Percentiles rank a stretch among this genome's conserved stretches.
phyloP scores from a whole-genome alignment of 2,888 invertebrate species.

The Tortricodes alternella region DNA sequence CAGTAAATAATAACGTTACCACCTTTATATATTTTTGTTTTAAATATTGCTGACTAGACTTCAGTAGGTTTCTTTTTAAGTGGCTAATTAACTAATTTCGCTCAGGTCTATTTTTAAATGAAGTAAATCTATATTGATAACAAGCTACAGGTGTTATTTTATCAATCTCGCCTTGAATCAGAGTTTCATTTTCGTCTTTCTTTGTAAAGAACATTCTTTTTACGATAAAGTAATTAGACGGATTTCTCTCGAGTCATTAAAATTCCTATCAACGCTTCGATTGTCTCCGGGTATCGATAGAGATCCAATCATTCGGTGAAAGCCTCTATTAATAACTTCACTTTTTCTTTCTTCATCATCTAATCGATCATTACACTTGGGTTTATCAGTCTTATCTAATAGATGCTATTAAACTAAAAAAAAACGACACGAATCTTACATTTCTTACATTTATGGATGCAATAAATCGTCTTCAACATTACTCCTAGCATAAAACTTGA shows the following conservation, averaged over 20 bases:
- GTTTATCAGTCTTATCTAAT: background rate
- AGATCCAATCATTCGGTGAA: constrained; percentile 22
- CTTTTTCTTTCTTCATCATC: constrained; percentile 22
- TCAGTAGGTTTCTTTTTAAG: too few relatives aligned
- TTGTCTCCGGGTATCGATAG: constrained; percentile 35
- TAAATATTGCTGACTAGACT: too few relatives aligned
- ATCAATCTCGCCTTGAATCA: background rate
- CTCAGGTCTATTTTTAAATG: background rate
- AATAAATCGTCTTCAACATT: constrained; percentile 15
- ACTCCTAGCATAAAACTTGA: constrained; percentile 5
- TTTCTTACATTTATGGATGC: constrained; percentile 2
- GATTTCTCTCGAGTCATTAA: constrained; percentile 41
- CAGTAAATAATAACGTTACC: constrained; percentile 22
- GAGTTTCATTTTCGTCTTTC: background rate
- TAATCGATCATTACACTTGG: background rate
- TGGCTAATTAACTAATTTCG: too few relatives aligned
- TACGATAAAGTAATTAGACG: constrained; percentile 21
- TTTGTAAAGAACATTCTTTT: constrained; percentile 1
- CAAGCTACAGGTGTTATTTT: background rate
- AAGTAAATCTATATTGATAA: background rate
- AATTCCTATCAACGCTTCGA: constrained; percentile 51
- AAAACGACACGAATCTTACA: background rate
- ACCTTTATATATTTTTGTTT: background rate
- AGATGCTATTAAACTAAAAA: background rate
- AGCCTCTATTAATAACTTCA: constrained; percentile 17